A percentile compares a stretch with the other conserved stretches of the same genome.
Evolutionary conservation across 2,888 invertebrate genomes (phyloP).

Genomic region (Tricholauxania praeusta): DNA sequence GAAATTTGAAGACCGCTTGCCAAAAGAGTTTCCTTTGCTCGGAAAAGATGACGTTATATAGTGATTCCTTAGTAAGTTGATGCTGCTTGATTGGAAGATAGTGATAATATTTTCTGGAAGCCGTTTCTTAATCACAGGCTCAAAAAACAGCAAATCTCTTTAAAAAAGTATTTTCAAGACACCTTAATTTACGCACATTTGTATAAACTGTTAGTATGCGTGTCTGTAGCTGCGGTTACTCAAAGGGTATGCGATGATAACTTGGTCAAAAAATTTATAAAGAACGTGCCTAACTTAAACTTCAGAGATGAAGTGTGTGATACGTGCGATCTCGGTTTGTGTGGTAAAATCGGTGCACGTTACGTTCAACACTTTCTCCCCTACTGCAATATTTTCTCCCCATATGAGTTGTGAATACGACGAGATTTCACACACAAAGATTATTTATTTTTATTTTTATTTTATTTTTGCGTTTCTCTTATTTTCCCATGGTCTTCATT

Average conservation of each 20-base stretch:
- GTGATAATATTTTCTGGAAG: too few relatives aligned
- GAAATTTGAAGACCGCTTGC: too few relatives aligned
- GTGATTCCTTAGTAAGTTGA: too few relatives aligned
- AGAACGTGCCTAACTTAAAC: constrained; percentile 27
- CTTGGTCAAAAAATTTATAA: constrained; percentile 32
- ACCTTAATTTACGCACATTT: too few relatives aligned
- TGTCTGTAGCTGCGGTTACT: constrained; percentile 23
- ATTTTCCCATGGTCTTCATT: neutral
- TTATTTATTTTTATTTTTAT: constrained; percentile 14
- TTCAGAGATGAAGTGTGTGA: neutral
- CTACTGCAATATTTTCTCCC: neutral
- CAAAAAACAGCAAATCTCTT: too few relatives aligned
- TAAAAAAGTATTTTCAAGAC: too few relatives aligned
- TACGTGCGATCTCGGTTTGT: too few relatives aligned
- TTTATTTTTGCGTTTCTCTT: too few relatives aligned
- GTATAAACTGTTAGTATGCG: constrained; percentile 6
- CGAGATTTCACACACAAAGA: neutral
- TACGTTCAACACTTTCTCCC: constrained; percentile 5
- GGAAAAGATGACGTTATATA: too few relatives aligned
- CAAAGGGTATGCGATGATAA: constrained; percentile 23
- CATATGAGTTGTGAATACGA: neutral
- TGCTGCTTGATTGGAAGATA: too few relatives aligned
- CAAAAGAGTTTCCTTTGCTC: too few relatives aligned
- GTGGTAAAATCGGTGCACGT: neutral
- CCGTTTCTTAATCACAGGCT: too few relatives aligned